Conservation (phyloP, 1,140 invertebrate genomes). For the Drosophila sulfurigaster region DNA sequence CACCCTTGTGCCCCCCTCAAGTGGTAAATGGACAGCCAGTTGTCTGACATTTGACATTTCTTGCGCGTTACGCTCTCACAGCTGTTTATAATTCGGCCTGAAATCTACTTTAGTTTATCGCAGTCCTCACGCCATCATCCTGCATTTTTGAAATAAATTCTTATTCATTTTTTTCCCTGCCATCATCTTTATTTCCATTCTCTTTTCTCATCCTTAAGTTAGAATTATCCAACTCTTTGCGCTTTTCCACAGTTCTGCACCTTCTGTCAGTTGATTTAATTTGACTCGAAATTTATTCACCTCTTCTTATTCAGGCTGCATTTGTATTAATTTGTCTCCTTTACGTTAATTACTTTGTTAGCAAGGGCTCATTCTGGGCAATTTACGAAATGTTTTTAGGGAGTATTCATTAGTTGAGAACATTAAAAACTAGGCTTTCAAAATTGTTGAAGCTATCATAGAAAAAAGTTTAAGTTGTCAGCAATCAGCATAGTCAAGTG, state of each 20-base stretch:
- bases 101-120: constrained; percentile 79
- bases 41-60: constrained; percentile 55
- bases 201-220: constrained; percentile 31
- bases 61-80: constrained; percentile 46
- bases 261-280: constrained; percentile 65
- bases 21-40: constrained; percentile 27
- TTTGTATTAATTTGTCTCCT: constrained; percentile 44
- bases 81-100: constrained; percentile 71
- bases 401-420: too few relatives aligned
- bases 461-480: too few relatives aligned
- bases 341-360: constrained; percentile 70
- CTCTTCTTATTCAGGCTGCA: constrained; percentile 19
- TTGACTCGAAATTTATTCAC: constrained; percentile 79
- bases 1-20: constrained; percentile 12
- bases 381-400: too few relatives aligned
- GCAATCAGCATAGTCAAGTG: too few relatives aligned
- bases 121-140: constrained; percentile 71
- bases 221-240: constrained; percentile 26
- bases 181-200: constrained; percentile 76
- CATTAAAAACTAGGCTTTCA: too few relatives aligned
- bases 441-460: too few relatives aligned
- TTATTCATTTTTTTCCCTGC: constrained; percentile 32
- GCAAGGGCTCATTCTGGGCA: not conserved
- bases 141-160: constrained; percentile 76
- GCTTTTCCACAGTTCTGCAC: constrained; percentile 9